phyloP scores from a whole-genome alignment of 1,140 invertebrate genomes.

The Chelonus insularis region DNA sequence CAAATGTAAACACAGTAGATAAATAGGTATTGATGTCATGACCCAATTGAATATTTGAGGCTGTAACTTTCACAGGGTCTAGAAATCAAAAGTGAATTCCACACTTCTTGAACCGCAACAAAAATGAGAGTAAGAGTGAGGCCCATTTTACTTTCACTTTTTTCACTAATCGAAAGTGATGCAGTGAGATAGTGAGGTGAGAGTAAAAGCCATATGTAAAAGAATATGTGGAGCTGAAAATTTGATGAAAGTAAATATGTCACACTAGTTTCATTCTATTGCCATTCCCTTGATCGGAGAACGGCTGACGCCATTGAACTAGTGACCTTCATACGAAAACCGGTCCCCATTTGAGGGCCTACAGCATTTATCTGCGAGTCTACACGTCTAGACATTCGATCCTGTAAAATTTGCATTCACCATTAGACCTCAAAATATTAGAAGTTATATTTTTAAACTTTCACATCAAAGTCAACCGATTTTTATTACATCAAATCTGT shows the following conservation, averaged over 20 bases:
- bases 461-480: too few species aligned
- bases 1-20: neutral
- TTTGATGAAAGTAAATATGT: conserved; percentile 42
- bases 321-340: conserved; percentile 59
- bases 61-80: neutral
- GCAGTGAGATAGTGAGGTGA: conserved; percentile 2
- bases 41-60: conserved; percentile 19
- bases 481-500: too few species aligned
- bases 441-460: too few species aligned
- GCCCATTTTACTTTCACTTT: conserved; percentile 34
- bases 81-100: conserved; percentile 39
- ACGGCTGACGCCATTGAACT: conserved; percentile 48
- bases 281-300: neutral
- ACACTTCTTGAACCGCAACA: conserved; percentile 27
- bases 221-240: too few species aligned
- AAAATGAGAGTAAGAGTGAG: conserved; percentile 50
- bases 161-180: conserved; percentile 38
- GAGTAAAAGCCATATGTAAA: too few species aligned
- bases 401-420: neutral
- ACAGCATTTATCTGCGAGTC: conserved; percentile 25
- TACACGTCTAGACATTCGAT: conserved; percentile 33
- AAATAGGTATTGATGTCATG: conserved; percentile 38
- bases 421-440: conserved; percentile 23
- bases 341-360: conserved; percentile 52
- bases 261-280: neutral